phyloP scores from a whole-genome alignment of 2,113 vertebrate species.

The Chaenocephalus aceratus region DNA sequence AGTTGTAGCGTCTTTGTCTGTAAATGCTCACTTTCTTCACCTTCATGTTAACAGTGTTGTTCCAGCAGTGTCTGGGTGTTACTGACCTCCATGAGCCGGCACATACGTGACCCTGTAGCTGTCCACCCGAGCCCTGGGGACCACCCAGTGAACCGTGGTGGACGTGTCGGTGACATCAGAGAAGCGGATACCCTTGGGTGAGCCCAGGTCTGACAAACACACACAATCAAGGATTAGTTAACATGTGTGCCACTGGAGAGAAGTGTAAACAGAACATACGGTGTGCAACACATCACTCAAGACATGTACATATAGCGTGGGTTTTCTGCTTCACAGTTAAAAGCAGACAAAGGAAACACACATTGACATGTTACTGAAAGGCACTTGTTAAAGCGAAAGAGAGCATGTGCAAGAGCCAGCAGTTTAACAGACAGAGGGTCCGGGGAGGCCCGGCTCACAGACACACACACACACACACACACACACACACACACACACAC shows the following conservation, averaged over 20 bases:
- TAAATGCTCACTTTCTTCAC: not conserved
- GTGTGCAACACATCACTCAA: constrained; percentile 12
- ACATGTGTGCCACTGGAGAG: not conserved
- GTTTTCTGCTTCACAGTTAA: constrained; percentile 25
- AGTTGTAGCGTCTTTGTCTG: not conserved
- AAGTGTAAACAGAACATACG: constrained; percentile 16
- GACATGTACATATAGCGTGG: not conserved
- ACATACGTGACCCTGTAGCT: constrained; percentile 89
- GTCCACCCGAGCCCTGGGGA: constrained; percentile 86
- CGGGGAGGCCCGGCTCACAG: constrained; percentile 48
- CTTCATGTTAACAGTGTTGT: not conserved
- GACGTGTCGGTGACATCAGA: constrained; percentile 94
- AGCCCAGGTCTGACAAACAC: constrained; percentile 86
- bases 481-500: constrained; percentile 48
- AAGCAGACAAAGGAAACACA: constrained; percentile 36
- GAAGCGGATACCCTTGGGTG: constrained; percentile 91
- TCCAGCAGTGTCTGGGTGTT: not conserved
- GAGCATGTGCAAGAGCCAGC: constrained; percentile 27
- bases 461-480: constrained; percentile 49
- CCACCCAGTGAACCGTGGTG: constrained; percentile 90
- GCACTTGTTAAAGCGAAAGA: constrained; percentile 12
- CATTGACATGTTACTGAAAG: constrained; percentile 35
- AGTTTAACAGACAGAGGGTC: constrained; percentile 64
- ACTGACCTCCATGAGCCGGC: constrained; percentile 90
- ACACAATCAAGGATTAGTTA: constrained; percentile 25